These are phyloP conservation scores for Sarotherodon lohbergeri DNA, from an alignment of 2,113 vertebrate species.

Conservation along the genomic window DNA sequence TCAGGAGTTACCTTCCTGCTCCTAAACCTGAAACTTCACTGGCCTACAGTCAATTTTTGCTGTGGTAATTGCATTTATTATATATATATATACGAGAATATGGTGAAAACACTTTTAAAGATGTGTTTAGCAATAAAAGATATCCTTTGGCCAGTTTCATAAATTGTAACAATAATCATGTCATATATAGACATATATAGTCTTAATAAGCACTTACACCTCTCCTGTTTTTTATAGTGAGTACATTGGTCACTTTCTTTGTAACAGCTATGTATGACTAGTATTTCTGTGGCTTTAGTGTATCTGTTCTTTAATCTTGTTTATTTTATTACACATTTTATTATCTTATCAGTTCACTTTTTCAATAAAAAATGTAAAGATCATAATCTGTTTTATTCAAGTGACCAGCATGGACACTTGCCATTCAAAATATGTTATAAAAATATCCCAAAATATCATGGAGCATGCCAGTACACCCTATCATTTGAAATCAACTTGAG, in stretches of 20 bases:
- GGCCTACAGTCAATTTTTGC: background rate
- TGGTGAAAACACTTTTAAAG: background rate
- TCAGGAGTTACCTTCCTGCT: background rate
- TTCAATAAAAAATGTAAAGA: background rate
- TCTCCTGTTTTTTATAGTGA: background rate
- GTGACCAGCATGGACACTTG: background rate
- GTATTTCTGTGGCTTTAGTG: background rate
- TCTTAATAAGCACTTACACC: background rate
- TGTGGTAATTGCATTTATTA: background rate
- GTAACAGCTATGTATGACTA: accelerated
- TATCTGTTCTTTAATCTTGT: background rate
- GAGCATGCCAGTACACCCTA: background rate
- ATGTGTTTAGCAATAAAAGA: accelerated
- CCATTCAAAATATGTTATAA: background rate
- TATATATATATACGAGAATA: background rate
- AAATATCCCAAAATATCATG: background rate
- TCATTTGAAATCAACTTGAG: background rate
- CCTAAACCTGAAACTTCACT: background rate
- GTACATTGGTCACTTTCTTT: background rate
- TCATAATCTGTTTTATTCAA: background rate
- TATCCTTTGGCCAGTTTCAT: background rate
- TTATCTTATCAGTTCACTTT: background rate
- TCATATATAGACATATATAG: background rate
- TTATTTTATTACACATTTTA: background rate
- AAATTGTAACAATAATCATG: background rate